A percentile compares a stretch with the other conserved stretches of the same genome.
phyloP scores from a whole-genome alignment of 1,140 invertebrate species.

The Halictus rubicundus region DNA sequence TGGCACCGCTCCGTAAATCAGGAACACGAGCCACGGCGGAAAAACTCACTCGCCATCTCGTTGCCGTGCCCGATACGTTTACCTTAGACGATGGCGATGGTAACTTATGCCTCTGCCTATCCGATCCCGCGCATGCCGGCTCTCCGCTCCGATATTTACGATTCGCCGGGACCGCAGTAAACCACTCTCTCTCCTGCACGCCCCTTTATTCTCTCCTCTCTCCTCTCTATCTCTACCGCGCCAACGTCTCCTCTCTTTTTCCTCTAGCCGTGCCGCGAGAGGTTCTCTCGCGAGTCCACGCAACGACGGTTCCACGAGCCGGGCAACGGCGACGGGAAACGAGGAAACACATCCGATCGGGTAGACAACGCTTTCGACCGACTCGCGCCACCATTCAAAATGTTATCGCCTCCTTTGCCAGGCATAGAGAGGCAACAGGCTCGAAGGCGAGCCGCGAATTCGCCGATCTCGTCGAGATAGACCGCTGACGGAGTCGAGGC shows the following conservation, averaged over 20 bases:
- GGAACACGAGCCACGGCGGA: conserved; percentile 63
- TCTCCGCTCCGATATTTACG: conserved; percentile 68
- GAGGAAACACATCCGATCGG: neutral
- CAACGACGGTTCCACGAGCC: too few species aligned
- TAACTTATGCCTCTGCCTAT: conserved; percentile 61
- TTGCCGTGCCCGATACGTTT: conserved; percentile 59
- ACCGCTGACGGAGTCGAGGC: too few species aligned
- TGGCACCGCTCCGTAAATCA: conserved; percentile 64
- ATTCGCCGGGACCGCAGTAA: conserved; percentile 70
- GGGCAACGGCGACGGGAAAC: neutral
- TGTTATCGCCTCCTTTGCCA: neutral
- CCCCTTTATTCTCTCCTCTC: conserved; percentile 31
- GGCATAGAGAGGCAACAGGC: too few species aligned
- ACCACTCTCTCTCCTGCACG: conserved; percentile 56
- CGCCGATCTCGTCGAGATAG: too few species aligned
- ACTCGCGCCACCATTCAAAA: neutral
- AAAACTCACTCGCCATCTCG: conserved; percentile 62
- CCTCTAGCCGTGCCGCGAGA: neutral
- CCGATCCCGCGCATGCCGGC: conserved; percentile 51
- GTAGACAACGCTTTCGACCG: neutral
- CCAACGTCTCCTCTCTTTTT: conserved; percentile 9
- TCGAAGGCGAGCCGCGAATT: too few species aligned
- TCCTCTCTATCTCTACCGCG: conserved; percentile 6
- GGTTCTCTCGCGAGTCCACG: too few species aligned
- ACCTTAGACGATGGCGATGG: conserved; percentile 62